Evolutionary conservation across 1,140 invertebrate species (phyloP).

Genomic region (Drosophila bocqueti): DNA sequence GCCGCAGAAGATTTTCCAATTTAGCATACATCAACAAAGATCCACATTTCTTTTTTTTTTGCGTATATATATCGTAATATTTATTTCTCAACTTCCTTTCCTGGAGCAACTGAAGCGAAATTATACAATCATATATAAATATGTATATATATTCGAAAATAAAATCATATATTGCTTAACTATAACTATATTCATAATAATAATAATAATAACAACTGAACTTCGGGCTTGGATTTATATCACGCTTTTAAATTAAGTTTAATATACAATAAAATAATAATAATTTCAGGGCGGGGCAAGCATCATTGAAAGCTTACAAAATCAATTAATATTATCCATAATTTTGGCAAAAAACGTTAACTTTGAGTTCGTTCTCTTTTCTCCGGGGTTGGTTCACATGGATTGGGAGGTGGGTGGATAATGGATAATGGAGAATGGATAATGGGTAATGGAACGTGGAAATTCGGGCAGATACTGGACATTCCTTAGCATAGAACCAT

Average conservation of each 20-base stretch:
- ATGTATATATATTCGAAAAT: slow-evolving; percentile 5
- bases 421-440: background rate
- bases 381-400: slow-evolving; percentile 10
- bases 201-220: slow-evolving; percentile 28
- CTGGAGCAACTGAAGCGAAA: slow-evolving; percentile 8
- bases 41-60: background rate
- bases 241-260: slow-evolving; percentile 47
- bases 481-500: slow-evolving; percentile 16
- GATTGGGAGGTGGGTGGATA: background rate
- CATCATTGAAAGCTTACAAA: background rate
- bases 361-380: slow-evolving; percentile 19
- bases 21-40: slow-evolving; percentile 12
- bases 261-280: background rate
- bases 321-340: background rate
- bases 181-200: slow-evolving; percentile 1
- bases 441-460: background rate
- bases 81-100: slow-evolving; percentile 25
- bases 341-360: slow-evolving; percentile 55
- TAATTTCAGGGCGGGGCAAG: background rate
- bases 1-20: slow-evolving; percentile 24
- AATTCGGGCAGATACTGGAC: background rate
- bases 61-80: slow-evolving; percentile 36
- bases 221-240: slow-evolving; percentile 25
- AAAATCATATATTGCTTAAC: slow-evolving; percentile 34
- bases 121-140: slow-evolving; percentile 1